Conservation (phyloP, 1,140 invertebrate species). For the Bombus cullumanus region DNA sequence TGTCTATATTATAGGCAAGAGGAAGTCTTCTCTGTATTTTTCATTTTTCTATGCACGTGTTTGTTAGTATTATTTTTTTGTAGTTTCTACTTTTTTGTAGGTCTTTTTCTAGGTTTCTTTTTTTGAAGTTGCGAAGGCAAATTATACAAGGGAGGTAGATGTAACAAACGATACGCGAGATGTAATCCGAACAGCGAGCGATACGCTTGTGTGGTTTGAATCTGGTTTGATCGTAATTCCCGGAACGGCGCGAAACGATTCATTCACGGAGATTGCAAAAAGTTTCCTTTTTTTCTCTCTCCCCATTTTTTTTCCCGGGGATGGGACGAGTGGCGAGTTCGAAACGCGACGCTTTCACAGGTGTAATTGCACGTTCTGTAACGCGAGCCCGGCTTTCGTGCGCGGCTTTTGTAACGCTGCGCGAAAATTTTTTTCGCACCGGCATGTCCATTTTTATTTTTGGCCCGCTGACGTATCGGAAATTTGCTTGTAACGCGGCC, state of each 20-base stretch:
- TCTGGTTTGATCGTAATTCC: constrained; percentile 60
- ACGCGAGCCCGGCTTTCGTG: constrained; percentile 50
- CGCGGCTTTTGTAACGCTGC: constrained; percentile 46
- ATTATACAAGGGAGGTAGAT: constrained; percentile 59
- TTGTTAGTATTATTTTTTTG: too few relatives aligned
- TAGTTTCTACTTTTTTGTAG: too few relatives aligned
- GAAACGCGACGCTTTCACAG: constrained; percentile 44
- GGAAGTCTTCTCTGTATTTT: not conserved
- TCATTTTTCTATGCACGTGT: too few relatives aligned
- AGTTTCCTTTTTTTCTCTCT: constrained; percentile 35
- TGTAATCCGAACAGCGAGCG: constrained; percentile 62
- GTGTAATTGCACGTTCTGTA: constrained; percentile 64
- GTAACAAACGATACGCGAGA: constrained; percentile 50
- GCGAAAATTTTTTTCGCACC: constrained; percentile 37
- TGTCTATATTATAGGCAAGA: not conserved
- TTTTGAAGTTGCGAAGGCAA: not conserved
- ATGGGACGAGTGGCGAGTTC: not conserved
- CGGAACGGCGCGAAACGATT: constrained; percentile 44
- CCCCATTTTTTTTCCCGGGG: not conserved
- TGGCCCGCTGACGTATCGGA: constrained; percentile 33
- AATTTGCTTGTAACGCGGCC: constrained; percentile 24
- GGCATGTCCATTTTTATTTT: constrained; percentile 28
- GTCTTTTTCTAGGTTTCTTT: not conserved
- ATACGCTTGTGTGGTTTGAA: constrained; percentile 50
- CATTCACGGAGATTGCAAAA: constrained; percentile 46